Percentiles rank a stretch among this genome's conserved stretches.
phyloP scores from a whole-genome alignment of 2,113 vertebrate genomes.

The Aspidoscelis tigris region DNA sequence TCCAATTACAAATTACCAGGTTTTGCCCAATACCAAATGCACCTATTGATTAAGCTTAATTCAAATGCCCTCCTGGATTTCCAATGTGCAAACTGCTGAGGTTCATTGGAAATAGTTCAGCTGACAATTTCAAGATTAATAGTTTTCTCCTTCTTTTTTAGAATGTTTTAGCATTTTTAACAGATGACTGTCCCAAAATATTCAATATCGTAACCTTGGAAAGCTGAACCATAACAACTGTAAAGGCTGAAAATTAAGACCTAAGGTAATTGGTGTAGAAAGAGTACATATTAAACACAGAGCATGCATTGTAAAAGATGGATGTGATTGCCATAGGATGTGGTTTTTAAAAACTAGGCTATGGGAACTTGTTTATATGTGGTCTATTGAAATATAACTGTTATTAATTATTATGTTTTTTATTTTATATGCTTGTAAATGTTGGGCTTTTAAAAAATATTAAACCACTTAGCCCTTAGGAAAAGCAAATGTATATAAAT shows the following conservation, averaged over 20 bases:
- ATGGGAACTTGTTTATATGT: neutral
- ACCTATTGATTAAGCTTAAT: constrained; percentile 81
- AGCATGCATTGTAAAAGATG: neutral
- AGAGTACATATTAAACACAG: neutral
- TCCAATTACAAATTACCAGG: constrained; percentile 75
- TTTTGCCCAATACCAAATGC: constrained; percentile 74
- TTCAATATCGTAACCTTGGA: constrained; percentile 72
- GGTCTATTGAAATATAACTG: neutral
- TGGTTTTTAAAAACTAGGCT: neutral
- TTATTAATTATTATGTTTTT: neutral
- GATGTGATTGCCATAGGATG: neutral
- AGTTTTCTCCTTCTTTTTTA: constrained; percentile 60
- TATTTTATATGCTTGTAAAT: neutral
- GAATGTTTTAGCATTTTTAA: constrained; percentile 77
- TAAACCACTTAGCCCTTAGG: neutral
- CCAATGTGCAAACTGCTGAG: constrained; percentile 63
- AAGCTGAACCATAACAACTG: constrained; percentile 54
- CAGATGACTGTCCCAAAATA: constrained; percentile 43
- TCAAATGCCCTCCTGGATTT: constrained; percentile 67
- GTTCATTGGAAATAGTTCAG: constrained; percentile 79
- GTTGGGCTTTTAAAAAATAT: neutral
- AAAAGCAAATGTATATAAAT: neutral
- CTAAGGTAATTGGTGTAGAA: neutral
- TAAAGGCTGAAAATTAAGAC: constrained; percentile 39
- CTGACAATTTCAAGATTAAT: constrained; percentile 84